These are phyloP conservation scores for Cephus runcator DNA, from an alignment of 2,888 invertebrate genomes.

Conservation along the genomic window DNA sequence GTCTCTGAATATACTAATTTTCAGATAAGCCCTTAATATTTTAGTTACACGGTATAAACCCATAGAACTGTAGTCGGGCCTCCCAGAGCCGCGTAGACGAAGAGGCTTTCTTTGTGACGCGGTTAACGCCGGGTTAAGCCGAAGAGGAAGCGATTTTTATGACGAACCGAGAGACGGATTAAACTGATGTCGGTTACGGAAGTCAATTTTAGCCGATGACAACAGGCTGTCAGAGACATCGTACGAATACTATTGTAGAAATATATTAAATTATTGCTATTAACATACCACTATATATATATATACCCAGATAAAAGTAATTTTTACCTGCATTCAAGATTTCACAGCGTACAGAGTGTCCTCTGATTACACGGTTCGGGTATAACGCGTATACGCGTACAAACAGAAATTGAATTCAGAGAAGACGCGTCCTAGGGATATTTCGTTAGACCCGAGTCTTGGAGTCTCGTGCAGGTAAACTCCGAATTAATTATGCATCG, in stretches of 20 bases:
- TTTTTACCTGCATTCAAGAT: background rate
- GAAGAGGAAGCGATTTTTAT: background rate
- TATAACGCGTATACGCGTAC: background rate
- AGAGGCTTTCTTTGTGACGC: no score
- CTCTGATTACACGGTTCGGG: background rate
- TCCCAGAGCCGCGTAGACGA: no score
- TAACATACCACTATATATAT: background rate
- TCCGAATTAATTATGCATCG: slow-evolving; percentile 40
- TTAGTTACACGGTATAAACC: no score
- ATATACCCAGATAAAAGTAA: background rate
- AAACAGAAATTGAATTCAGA: background rate
- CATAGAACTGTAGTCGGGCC: no score
- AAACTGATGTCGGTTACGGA: no score
- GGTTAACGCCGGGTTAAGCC: background rate
- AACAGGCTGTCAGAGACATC: background rate
- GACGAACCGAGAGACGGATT: no score
- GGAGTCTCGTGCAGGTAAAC: slow-evolving; percentile 20
- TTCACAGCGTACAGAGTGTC: no score
- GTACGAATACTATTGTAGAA: background rate
- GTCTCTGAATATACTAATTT: no score
- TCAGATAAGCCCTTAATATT: no score
- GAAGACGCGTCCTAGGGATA: background rate
- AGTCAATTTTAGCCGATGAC: no score
- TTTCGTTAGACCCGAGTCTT: background rate
- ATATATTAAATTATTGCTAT: background rate